Evolutionary conservation across 1,140 invertebrate species (phyloP), one percentile per base, ranked within the genome.

Genomic region (Dinoponera quadriceps): DNA sequence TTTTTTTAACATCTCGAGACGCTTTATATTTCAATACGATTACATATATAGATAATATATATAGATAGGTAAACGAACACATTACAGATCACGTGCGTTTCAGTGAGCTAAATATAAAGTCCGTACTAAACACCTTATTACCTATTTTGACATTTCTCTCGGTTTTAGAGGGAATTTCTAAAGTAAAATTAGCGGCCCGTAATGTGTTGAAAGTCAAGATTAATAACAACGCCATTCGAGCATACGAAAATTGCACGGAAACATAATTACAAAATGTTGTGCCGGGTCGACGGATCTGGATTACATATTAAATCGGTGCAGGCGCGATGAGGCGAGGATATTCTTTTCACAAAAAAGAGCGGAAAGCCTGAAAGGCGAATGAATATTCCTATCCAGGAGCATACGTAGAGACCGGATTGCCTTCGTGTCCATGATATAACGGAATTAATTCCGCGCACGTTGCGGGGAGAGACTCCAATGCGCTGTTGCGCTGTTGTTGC

Each of bases 371-470:
- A 77, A 29, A 74, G 18, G 13, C 4, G 20, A 16, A 77, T 13
- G 14, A 27, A 18, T n/a, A n/a, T 66, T 1, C 22, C 2, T 5
- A 14, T 38, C 27, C 3, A 22, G 7, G 18, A 22, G n/a, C 9
- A 14, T 27, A 20, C 3, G 33, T 38, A 5, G 20, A n/a, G 18
- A 7, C 29, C 38, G 33, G 25, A 44, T 78, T 29, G 55, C 51
- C 51, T 5, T 22, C 59, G n/a, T n/a, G 51, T 65, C 16, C n/a
- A 14, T n/a, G n/a, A 68, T 20, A 9, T 78, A 78, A 59, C 25
- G 33, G 33, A 29, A 73, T 82, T 74, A 62, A 72, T 74, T 74
- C 16, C 11, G 33, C 48, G 20, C 60, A 25, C 49, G 55, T 48
- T n/a, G 29, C 48, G 22, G 44, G 29, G 14, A 33, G 72, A 73